A percentile compares a stretch with the other conserved stretches of the same genome.
Conservation (phyloP, 2,888 invertebrate genomes). For the Nipponacmea schrenckii region DNA sequence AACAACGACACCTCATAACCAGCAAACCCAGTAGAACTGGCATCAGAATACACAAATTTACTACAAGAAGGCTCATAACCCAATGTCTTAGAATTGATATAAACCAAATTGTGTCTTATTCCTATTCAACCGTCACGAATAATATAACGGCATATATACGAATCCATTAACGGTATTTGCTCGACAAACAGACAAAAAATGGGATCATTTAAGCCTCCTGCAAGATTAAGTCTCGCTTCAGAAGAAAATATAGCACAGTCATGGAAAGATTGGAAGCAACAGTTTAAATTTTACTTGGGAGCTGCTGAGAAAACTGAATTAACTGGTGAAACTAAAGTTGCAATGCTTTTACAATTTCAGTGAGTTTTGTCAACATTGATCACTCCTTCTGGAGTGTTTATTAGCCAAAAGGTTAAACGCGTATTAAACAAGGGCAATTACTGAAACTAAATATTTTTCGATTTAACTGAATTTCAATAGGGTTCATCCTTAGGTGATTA, state of each 20-base stretch:
- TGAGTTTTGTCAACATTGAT: no score
- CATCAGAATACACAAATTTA: no score
- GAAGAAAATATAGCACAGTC: not conserved
- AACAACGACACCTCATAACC: not conserved
- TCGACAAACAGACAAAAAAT: not conserved
- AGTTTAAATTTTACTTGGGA: not conserved
- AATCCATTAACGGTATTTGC: not conserved
- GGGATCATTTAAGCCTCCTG: not conserved
- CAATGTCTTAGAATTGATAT: constrained; percentile 19
- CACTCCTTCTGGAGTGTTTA: no score
- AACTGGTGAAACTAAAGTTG: not conserved
- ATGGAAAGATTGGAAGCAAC: no score
- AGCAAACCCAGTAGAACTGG: not conserved
- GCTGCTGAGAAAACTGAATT: not conserved
- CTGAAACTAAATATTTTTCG: no score
- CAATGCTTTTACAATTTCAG: not conserved
- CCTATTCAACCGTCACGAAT: no score
- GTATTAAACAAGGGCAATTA: no score
- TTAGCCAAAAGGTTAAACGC: no score
- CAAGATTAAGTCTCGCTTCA: not conserved
- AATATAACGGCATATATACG: not conserved
- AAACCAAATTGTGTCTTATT: constrained; percentile 7
- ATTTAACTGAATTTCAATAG: no score
- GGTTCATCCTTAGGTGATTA: no score
- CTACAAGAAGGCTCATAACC: not conserved